Evolutionary conservation across 2,888 invertebrate species (phyloP).

Genomic region (Drosophila sordidula): DNA sequence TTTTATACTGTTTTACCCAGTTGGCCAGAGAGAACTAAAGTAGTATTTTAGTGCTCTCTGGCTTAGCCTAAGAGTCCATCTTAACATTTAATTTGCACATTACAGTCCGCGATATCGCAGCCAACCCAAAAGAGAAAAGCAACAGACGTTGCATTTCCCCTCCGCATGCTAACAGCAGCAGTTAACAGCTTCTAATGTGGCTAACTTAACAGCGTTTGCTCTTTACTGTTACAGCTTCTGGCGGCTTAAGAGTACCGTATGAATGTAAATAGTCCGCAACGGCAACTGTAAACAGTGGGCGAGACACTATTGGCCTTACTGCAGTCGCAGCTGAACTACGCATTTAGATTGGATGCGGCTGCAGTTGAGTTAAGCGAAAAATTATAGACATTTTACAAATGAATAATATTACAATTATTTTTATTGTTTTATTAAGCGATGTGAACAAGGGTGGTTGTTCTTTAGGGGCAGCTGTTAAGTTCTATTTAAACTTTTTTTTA

Average conservation of each 20-base stretch:
- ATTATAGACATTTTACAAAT: too few species aligned
- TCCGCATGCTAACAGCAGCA: neutral
- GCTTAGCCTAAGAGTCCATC: neutral
- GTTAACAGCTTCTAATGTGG: neutral
- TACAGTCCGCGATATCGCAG: neutral
- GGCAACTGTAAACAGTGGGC: neutral
- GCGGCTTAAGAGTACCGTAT: neutral
- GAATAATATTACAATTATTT: too few species aligned
- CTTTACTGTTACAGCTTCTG: constrained; percentile 11
- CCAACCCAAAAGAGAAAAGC: constrained; percentile 38
- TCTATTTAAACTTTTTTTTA: too few species aligned
- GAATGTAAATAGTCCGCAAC: neutral
- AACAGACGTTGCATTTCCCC: constrained; percentile 21
- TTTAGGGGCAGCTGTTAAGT: too few species aligned
- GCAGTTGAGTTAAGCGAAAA: too few species aligned
- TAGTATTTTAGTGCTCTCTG: too few species aligned
- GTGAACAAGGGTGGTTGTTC: too few species aligned
- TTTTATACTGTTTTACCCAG: neutral
- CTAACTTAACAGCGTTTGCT: constrained; percentile 12
- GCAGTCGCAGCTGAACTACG: neutral
- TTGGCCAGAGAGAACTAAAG: too few species aligned
- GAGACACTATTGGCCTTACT: neutral
- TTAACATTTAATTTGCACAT: neutral
- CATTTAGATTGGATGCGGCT: neutral
- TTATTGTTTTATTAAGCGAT: too few species aligned